phyloP scores from a whole-genome alignment of 2,113 vertebrate genomes.

The Tiliqua scincoides region DNA sequence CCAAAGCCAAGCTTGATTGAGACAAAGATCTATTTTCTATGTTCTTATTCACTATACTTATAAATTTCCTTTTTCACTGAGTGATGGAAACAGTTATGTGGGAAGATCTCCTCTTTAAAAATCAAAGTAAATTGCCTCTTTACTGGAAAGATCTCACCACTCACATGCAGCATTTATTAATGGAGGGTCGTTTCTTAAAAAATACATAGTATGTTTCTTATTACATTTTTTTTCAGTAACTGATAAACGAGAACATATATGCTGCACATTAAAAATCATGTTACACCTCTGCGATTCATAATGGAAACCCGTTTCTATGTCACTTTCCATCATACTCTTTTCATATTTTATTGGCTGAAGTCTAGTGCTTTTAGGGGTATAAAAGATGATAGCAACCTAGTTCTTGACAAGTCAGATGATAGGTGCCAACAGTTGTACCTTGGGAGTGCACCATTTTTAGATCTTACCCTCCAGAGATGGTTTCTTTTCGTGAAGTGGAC shows the following conservation, averaged over 20 bases:
- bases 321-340: slow-evolving; percentile 56
- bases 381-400: slow-evolving; percentile 57
- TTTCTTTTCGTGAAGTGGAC: neutral
- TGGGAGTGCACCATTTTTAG: neutral
- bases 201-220: slow-evolving; percentile 45
- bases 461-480: slow-evolving; percentile 15
- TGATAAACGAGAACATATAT: slow-evolving; percentile 48
- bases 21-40: neutral
- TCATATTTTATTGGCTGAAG: slow-evolving; percentile 49
- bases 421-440: neutral
- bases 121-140: slow-evolving; percentile 18
- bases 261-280: slow-evolving; percentile 44
- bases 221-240: slow-evolving; percentile 45
- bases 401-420: slow-evolving; percentile 29
- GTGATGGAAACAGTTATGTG: slow-evolving; percentile 33
- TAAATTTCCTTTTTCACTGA: slow-evolving; percentile 25
- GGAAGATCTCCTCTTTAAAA: slow-evolving; percentile 2
- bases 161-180: slow-evolving; percentile 47
- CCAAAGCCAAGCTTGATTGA: neutral
- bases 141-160: slow-evolving; percentile 25
- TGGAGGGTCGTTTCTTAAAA: neutral
- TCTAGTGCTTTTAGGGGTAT: slow-evolving; percentile 59
- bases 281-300: slow-evolving; percentile 38
- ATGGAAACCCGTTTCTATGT: slow-evolving; percentile 43
- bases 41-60: neutral